Percentiles rank a stretch among this genome's conserved stretches.
Evolutionary conservation across 2,797 vertebrate genomes (phyloP).

Genomic region (Sebastes melanostomus): DNA sequence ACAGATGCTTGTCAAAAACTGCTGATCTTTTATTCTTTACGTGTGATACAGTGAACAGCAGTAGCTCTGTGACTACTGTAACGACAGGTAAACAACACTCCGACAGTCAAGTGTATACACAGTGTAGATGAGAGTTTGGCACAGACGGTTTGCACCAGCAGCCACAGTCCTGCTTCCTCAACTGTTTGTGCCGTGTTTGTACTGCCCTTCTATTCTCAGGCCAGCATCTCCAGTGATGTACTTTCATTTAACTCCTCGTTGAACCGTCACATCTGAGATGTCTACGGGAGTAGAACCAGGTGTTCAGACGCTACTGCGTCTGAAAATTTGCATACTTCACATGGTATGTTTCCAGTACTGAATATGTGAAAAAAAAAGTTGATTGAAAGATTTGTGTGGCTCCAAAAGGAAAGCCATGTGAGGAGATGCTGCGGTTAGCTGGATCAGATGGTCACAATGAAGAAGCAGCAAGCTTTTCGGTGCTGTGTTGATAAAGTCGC

Average conservation of each 20-base stretch:
- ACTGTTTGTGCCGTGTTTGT: not conserved
- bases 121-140: not conserved
- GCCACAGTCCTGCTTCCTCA: not conserved
- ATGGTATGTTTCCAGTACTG: not conserved
- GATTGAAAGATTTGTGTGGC: not conserved
- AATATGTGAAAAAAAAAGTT: not conserved
- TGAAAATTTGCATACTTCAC: not conserved
- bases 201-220: not conserved
- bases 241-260: not conserved
- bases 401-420: not conserved
- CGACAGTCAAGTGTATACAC: slow-evolving; percentile 3
- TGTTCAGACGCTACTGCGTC: not conserved
- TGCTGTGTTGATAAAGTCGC: not conserved
- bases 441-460: not conserved
- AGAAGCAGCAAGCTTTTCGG: not conserved
- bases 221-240: not conserved
- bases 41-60: slow-evolving; percentile 48
- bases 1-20: slow-evolving; percentile 22
- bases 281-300: not conserved
- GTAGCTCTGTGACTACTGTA: slow-evolving; percentile 32
- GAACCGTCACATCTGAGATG: not conserved
- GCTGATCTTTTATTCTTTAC: slow-evolving; percentile 42
- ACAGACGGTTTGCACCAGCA: not conserved
- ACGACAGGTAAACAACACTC: slow-evolving; percentile 31
- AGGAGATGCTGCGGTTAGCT: not conserved